Evolutionary conservation across 1,140 invertebrate species (phyloP).

Genomic region (Aphelinus certus): DNA sequence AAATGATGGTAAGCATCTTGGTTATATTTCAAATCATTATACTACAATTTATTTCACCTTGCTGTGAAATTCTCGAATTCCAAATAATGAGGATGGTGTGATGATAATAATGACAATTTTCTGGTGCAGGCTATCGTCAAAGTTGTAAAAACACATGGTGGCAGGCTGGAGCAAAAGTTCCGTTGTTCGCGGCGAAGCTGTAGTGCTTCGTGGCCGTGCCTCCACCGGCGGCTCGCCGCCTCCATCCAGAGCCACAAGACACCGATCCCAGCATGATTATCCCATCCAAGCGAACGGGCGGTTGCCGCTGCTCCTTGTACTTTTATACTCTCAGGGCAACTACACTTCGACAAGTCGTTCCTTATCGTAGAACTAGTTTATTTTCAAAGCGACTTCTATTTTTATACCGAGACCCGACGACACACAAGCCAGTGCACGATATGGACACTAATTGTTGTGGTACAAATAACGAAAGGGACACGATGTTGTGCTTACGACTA

Average conservation of each 20-base stretch:
- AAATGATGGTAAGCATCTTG: conserved; percentile 30
- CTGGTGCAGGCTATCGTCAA: conserved; percentile 32
- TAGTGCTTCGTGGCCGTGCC: conserved; percentile 23
- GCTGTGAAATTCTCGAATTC: too few relatives aligned
- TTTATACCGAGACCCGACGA: conserved; percentile 35
- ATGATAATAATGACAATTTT: background rate
- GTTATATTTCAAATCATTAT: too few relatives aligned
- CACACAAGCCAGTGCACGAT: too few relatives aligned
- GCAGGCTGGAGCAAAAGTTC: conserved; percentile 33
- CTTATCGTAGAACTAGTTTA: conserved; percentile 42
- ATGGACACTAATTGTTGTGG: conserved; percentile 1
- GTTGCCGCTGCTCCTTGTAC: conserved; percentile 1
- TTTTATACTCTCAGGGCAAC: conserved; percentile 39
- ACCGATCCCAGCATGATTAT: conserved; percentile 35
- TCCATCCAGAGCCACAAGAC: conserved; percentile 34
- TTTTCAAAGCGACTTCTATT: conserved; percentile 42
- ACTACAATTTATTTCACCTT: too few relatives aligned
- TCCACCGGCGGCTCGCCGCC: conserved; percentile 36
- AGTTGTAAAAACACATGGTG: conserved; percentile 29
- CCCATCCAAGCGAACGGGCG: too few relatives aligned
- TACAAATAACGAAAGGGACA: conserved; percentile 24
- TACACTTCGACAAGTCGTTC: conserved; percentile 34
- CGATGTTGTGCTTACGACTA: background rate
- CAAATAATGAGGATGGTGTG: too few relatives aligned
- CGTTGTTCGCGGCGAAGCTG: conserved; percentile 33